A percentile compares a stretch with the other conserved stretches of the same genome.
These are phyloP conservation scores for Poeciliopsis occidentalis DNA, from an alignment of 2,113 vertebrate genomes.

Conservation along the genomic window DNA sequence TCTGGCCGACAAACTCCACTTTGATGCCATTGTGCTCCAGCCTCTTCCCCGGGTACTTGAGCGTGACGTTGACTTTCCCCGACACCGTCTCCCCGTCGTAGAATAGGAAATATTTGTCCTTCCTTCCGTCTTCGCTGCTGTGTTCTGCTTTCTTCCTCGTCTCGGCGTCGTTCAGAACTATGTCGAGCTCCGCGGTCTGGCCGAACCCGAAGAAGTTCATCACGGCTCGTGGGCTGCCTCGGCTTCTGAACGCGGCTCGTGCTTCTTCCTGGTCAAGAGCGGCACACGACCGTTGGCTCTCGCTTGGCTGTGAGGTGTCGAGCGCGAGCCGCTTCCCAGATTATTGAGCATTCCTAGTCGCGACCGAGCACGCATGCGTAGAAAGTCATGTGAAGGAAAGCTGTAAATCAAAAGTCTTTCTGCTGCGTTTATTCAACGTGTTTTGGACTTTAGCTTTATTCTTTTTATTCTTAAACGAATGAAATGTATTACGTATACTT, in stretches of 20 bases:
- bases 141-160: conserved; percentile 93
- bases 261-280: background rate
- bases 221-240: background rate
- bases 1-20: conserved; percentile 96
- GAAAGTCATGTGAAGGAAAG: background rate
- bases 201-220: conserved; percentile 99
- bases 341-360: background rate
- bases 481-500: no score
- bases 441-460: background rate
- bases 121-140: conserved; percentile 95
- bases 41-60: conserved; percentile 92
- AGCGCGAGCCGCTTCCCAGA: background rate
- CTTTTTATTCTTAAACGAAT: no score
- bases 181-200: conserved; percentile 93
- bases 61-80: conserved; percentile 90
- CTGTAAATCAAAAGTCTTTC: background rate
- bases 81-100: conserved; percentile 95
- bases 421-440: background rate
- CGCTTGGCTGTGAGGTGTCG: background rate
- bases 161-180: conserved; percentile 91
- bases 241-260: no score
- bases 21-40: conserved; percentile 98
- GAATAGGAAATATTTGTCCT: conserved; percentile 95
- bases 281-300: background rate
- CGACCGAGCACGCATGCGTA: background rate